Percentiles rank a stretch among this genome's conserved stretches.
phyloP scores from a whole-genome alignment of 1,140 invertebrate species.

The Dryas iulia region DNA sequence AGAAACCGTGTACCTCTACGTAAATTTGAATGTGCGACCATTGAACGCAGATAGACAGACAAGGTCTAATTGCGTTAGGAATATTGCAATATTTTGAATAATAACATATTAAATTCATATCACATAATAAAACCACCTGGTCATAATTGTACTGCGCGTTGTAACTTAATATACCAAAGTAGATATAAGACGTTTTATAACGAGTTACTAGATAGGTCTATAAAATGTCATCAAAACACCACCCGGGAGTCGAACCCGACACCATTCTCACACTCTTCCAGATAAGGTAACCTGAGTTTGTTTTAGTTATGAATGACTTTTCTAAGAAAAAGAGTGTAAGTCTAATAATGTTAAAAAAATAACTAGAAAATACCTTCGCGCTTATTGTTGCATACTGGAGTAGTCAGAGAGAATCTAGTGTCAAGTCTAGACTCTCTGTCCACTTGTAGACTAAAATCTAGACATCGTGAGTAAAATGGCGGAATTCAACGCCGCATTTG shows the following conservation, averaged over 20 bases:
- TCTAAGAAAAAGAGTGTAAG: background rate
- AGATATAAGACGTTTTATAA: background rate
- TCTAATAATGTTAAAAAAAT: too few species aligned
- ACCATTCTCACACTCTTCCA: conserved; percentile 42
- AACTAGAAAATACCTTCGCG: too few species aligned
- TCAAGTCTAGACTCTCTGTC: too few species aligned
- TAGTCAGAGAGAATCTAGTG: too few species aligned
- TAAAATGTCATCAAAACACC: conserved; percentile 4
- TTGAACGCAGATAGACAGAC: background rate
- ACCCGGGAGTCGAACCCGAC: conserved; percentile 43
- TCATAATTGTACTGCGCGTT: background rate
- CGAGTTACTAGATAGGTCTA: too few species aligned
- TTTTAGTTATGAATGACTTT: background rate
- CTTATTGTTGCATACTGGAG: too few species aligned
- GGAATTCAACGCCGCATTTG: too few species aligned
- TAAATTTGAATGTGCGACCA: too few species aligned
- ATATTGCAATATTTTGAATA: background rate
- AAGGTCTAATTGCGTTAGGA: background rate
- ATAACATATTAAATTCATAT: background rate
- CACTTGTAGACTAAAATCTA: too few species aligned
- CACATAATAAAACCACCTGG: background rate
- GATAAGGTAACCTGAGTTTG: conserved; percentile 25
- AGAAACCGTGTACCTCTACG: too few species aligned
- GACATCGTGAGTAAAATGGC: too few species aligned
- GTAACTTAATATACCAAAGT: background rate